A percentile compares a stretch with the other conserved stretches of the same genome.
These are phyloP conservation scores for Rhyacichthys aspro DNA, from an alignment of 2,797 vertebrate species.

Conservation along the genomic window DNA sequence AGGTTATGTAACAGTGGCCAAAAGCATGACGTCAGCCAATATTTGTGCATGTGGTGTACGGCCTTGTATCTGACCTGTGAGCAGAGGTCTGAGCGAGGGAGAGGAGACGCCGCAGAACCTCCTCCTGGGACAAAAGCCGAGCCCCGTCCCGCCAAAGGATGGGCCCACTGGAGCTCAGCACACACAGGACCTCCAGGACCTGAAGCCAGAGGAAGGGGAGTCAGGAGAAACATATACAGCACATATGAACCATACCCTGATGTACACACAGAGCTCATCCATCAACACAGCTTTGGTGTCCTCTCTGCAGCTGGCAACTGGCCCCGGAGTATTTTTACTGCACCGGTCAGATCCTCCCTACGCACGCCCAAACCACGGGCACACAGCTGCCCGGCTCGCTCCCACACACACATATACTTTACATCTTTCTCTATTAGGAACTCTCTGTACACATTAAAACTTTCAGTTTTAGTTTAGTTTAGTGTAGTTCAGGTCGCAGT, in stretches of 20 bases:
- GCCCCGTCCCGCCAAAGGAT: conserved; percentile 76
- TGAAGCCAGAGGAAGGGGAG: conserved; percentile 52
- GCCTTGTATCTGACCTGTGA: conserved; percentile 81
- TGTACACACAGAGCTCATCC: conserved; percentile 26
- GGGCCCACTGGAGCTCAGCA: conserved; percentile 70
- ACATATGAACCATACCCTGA: conserved; percentile 12
- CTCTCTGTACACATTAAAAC: background rate
- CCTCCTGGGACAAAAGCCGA: conserved; percentile 71
- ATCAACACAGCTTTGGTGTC: conserved; percentile 68
- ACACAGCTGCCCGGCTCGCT: conserved; percentile 55
- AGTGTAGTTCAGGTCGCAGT: too few species aligned
- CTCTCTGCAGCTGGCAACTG: conserved; percentile 54
- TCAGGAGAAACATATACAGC: conserved; percentile 5
- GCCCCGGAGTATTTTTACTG: conserved; percentile 64
- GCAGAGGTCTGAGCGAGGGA: conserved; percentile 70
- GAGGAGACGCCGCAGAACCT: conserved; percentile 84
- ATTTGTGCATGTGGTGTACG: background rate
- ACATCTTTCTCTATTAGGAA: background rate
- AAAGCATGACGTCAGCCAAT: background rate
- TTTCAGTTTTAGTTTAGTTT: too few species aligned
- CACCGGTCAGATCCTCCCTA: conserved; percentile 62
- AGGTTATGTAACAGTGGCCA: background rate
- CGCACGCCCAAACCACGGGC: conserved; percentile 58
- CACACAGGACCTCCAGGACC: conserved; percentile 85
- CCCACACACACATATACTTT: conserved; percentile 18